A percentile compares a stretch with the other conserved stretches of the same genome.
Conservation (phyloP, 2,888 invertebrate genomes). For the Tanaodytes sp. region DNA sequence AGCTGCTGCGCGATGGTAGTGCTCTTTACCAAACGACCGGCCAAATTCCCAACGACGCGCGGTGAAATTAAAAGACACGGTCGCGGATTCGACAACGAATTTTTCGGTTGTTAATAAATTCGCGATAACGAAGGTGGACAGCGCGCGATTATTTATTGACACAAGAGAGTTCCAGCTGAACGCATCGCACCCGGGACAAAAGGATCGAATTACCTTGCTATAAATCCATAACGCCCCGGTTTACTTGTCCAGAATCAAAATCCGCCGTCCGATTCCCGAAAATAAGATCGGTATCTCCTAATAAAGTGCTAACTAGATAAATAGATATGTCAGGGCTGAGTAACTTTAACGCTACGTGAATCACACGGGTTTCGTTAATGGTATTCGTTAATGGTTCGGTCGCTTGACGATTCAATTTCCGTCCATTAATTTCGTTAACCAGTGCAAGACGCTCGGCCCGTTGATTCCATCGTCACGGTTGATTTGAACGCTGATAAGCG, state of each 20-base stretch:
- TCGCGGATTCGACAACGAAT: neutral
- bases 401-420: constrained; percentile 37
- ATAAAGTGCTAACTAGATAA: constrained; percentile 50
- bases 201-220: constrained; percentile 42
- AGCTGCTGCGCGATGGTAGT: no score
- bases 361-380: constrained; percentile 25
- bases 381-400: constrained; percentile 27
- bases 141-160: constrained; percentile 36
- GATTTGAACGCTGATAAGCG: constrained; percentile 15
- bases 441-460: no score
- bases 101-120: constrained; percentile 31
- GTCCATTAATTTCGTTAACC: constrained; percentile 15
- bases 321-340: constrained; percentile 32
- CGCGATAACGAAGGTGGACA: constrained; percentile 15
- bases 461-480: neutral
- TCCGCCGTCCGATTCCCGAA: constrained; percentile 26
- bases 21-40: constrained; percentile 28
- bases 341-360: constrained; percentile 26
- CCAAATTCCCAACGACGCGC: constrained; percentile 28
- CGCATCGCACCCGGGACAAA: constrained; percentile 29
- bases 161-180: constrained; percentile 32
- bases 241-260: constrained; percentile 35
- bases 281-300: constrained; percentile 40
- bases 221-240: constrained; percentile 32
- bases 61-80: no score